A percentile compares a stretch with the other conserved stretches of the same genome.
Evolutionary conservation across 2,113 vertebrate genomes (phyloP).

Genomic region (Conger conger): DNA sequence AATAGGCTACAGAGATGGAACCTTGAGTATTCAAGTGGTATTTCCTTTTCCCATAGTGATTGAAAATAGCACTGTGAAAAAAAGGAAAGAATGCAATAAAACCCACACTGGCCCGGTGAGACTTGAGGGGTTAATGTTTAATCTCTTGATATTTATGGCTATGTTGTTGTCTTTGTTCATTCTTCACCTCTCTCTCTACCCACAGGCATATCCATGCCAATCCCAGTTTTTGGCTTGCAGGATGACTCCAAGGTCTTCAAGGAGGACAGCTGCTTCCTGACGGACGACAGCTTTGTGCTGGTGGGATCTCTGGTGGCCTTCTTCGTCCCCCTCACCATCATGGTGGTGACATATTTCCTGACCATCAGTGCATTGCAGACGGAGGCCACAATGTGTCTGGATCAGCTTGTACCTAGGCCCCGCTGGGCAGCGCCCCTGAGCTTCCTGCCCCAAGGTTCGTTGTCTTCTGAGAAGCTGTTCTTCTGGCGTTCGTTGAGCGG

Average conservation of each 20-base stretch:
- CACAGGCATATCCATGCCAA: conserved; percentile 89
- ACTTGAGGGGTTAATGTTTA: too few species aligned
- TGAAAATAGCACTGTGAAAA: too few species aligned
- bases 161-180: not conserved
- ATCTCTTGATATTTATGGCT: too few species aligned
- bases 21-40: too few species aligned
- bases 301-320: conserved; percentile 91
- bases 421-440: conserved; percentile 81
- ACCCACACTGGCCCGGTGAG: too few species aligned
- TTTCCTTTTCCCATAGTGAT: too few species aligned
- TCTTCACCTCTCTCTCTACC: conserved; percentile 26
- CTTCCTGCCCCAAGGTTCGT: conserved; percentile 83
- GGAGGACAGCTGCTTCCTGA: conserved; percentile 82
- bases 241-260: conserved; percentile 90
- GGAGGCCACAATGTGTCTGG: conserved; percentile 83
- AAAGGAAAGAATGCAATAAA: too few species aligned
- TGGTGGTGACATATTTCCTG: conserved; percentile 93
- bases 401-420: conserved; percentile 77
- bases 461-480: conserved; percentile 87
- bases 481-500: conserved; percentile 78
- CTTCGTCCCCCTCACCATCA: conserved; percentile 92
- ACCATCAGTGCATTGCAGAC: conserved; percentile 88
- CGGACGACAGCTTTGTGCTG: conserved; percentile 87
- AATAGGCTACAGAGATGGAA: too few species aligned
- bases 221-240: conserved; percentile 87